Base-by-base conservation (phyloP, 2,888 invertebrate species). In the Melangyna quadrimaculata region DNA sequence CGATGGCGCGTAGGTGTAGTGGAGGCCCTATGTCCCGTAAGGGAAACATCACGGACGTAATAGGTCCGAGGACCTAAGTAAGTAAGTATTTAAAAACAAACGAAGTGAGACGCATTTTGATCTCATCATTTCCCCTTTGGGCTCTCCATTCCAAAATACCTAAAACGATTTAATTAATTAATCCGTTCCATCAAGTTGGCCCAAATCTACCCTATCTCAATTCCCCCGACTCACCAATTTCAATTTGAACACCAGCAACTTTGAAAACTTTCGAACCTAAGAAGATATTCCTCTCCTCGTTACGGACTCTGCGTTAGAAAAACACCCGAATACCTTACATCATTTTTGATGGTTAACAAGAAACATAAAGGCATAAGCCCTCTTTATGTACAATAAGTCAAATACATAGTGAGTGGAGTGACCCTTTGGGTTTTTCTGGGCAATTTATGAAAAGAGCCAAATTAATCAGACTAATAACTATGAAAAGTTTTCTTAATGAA, bases 401-500 rank as follows among this genome's bases (percentile, higher is more conserved):
- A 80, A 83, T 84, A 70, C 72, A 78, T 0, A 22, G 12, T 48
- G 24, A 10, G 22, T 48, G 40, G 72, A 82, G 86, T 82, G 87
- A 83, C 81, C 81, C 87, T 87, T 79, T 77, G 81, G 72, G 78
- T 84, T 67, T 78, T 89, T 59, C 59, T 90, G 89, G 90, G 90
- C 91, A 91, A 91, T 91, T 91, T 91, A 91, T 91, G 90, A 91
- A 91, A 91, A 90, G 91, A 91, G 91, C 89, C 90, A 91, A 91
- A 91, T 91, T 91, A 91, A 91, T 91, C 91, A 91, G 92, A 91
- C 92, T 92, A 92, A 92, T 92, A 91, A 92, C 91, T 91, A 90
- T 90, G 90, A 90, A 91, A 91, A 91, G 90, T 89, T 91, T 91
- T 90, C 90, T 91, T 92, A 92, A 92, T 92, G 91, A 92, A 91